Conservation (phyloP, 1,140 invertebrate genomes). For the Arion vulgaris region DNA sequence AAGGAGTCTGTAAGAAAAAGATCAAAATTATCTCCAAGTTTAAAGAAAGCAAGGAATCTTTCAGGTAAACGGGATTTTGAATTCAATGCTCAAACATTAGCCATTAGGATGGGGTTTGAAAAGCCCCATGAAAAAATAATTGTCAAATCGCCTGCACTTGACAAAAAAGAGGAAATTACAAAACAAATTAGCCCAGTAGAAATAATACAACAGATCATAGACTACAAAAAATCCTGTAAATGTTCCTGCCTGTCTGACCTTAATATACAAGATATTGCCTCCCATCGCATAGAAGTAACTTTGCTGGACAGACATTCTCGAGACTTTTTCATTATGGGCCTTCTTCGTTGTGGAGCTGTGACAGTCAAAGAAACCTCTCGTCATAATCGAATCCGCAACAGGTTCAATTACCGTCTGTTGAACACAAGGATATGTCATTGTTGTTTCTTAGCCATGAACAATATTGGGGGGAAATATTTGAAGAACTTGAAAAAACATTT, state of each 20-base stretch:
- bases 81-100: slow-evolving; percentile 15
- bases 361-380: not conserved
- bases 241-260: slow-evolving; percentile 2
- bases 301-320: slow-evolving; percentile 15
- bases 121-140: slow-evolving; percentile 10
- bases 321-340: slow-evolving; percentile 28
- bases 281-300: slow-evolving; percentile 16
- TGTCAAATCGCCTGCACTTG: not conserved
- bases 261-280: slow-evolving; percentile 12
- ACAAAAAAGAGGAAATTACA: slow-evolving; percentile 11
- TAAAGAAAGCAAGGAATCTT: not conserved
- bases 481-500: slow-evolving; percentile 32
- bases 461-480: slow-evolving; percentile 26
- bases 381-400: not conserved
- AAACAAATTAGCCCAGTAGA: slow-evolving; percentile 18
- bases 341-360: slow-evolving; percentile 12
- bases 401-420: slow-evolving; percentile 16
- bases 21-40: not conserved
- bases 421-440: slow-evolving; percentile 23
- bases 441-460: slow-evolving; percentile 21
- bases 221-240: slow-evolving; percentile 18
- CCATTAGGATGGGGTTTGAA: slow-evolving; percentile 2
- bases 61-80: not conserved
- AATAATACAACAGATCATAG: slow-evolving; percentile 23
- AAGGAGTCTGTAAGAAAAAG: not conserved